Base-by-base conservation (phyloP, 2,113 vertebrate genomes). In the Toxostoma redivivum region DNA sequence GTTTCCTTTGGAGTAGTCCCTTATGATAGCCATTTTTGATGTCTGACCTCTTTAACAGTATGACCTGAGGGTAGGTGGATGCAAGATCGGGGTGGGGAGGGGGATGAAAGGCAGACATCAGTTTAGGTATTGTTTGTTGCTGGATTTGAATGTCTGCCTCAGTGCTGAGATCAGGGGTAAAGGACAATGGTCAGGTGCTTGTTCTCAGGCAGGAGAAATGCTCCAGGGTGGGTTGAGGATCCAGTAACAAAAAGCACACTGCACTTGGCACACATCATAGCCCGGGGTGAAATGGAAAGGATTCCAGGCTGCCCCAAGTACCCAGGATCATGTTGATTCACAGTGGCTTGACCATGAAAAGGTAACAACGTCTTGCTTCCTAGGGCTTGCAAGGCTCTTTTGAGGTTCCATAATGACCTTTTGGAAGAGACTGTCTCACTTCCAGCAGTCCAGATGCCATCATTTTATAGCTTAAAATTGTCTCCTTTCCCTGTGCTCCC, bases 21-120 rank as follows among this genome's bases (percentile, higher is more conserved):
- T 72, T 23, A 14, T 30, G 56, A 56, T 50, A 78, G 77, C 50
- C 33, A 37, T 64, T 91, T 91, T 48, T 79, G 40, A 47, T 94
- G 86, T 62, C 33, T 88, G 71, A 45, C 51, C 56, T 90, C 80
- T 91, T 95, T 61, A 81, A 47, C 38, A 66, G 56, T 51, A 70
- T 93, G 81, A 57, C 90, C 74, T n/a, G 76, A 56, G 91, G 90
- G 94, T 83, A 94, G 44, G 64, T 90, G 69, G 60, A 88, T 69
- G 62, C 79, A 56, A 51, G 85, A 47, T 22, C 15, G 7, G 31
- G 11, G 11, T 7, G 9, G 54, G 33, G 37, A 20, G 23, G 28
- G 65, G 44, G 28, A 24, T 90, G 64, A 94, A 93, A 86, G 51
- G 60, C 61, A 61, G 66, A 48, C 37, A 51, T 56, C 37, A 19